A percentile compares a stretch with the other conserved stretches of the same genome.
Evolutionary conservation across 2,113 vertebrate genomes (phyloP).

Genomic region (Brachionichthys hirsutus): DNA sequence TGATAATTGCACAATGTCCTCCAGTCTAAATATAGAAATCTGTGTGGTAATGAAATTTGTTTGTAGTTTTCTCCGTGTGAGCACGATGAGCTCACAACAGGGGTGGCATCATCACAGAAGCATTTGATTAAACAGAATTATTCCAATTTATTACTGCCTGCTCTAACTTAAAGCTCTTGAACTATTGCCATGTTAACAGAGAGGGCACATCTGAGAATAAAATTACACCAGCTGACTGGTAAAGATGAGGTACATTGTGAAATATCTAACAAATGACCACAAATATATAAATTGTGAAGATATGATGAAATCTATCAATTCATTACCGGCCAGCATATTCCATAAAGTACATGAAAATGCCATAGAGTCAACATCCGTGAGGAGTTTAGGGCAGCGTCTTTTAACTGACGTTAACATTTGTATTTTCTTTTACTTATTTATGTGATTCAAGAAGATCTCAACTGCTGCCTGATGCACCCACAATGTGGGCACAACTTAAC

Average conservation of each 20-base stretch:
- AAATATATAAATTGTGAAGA: constrained; percentile 22
- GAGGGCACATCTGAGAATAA: constrained; percentile 1
- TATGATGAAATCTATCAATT: constrained; percentile 47
- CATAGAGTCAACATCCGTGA: constrained; percentile 24
- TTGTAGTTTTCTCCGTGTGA: neutral
- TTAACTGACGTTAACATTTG: constrained; percentile 33
- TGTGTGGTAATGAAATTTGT: constrained; percentile 48
- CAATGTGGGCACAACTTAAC: constrained; percentile 9
- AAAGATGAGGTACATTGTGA: constrained; percentile 35
- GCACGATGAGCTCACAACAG: constrained; percentile 23
- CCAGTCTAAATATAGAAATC: constrained; percentile 49
- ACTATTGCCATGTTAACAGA: constrained; percentile 45
- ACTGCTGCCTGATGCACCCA: neutral
- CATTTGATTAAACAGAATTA: constrained; percentile 44
- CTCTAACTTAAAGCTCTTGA: constrained; percentile 32
- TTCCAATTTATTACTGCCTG: constrained; percentile 36
- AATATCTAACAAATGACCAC: constrained; percentile 36
- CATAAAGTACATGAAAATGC: constrained; percentile 18
- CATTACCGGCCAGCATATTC: constrained; percentile 14
- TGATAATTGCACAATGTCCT: constrained; percentile 66
- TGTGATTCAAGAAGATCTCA: constrained; percentile 9
- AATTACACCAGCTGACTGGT: constrained; percentile 11
- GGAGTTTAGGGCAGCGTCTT: constrained; percentile 6
- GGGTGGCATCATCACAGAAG: constrained; percentile 20
- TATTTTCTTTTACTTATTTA: constrained; percentile 25